A percentile compares a stretch with the other conserved stretches of the same genome.
Conservation (phyloP, 1,140 invertebrate genomes). For the Oryctes rhinoceros region DNA sequence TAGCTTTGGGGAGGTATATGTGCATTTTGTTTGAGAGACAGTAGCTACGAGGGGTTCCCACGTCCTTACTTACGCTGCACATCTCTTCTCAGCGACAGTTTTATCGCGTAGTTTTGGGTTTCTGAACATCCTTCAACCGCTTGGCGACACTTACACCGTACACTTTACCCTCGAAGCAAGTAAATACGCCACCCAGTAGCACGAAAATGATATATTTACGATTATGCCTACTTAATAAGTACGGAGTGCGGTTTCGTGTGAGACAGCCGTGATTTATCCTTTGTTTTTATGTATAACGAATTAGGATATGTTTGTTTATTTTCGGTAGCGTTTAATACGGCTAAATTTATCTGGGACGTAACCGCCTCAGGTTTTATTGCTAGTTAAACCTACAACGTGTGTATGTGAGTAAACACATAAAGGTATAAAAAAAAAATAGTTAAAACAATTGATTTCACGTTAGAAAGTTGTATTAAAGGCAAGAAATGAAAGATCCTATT, state of each 20-base stretch:
- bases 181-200: conserved; percentile 8
- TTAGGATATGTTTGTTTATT: conserved; percentile 2
- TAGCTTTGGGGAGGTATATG: no score
- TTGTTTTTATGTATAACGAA: neutral
- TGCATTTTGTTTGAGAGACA: no score
- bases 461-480: no score
- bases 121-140: neutral
- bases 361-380: neutral
- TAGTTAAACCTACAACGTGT: no score
- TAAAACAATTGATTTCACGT: no score
- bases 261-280: neutral
- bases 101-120: conserved; percentile 1
- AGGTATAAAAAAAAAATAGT: no score
- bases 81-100: neutral
- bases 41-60: neutral
- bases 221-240: neutral
- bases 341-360: neutral
- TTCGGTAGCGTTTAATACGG: neutral
- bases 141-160: neutral
- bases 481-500: no score
- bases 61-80: neutral
- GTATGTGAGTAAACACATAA: no score
- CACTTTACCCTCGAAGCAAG: neutral
- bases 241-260: neutral
- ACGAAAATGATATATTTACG: conserved; percentile 11